Conservation (phyloP, 2,888 invertebrate genomes). For the Amiota minor region DNA sequence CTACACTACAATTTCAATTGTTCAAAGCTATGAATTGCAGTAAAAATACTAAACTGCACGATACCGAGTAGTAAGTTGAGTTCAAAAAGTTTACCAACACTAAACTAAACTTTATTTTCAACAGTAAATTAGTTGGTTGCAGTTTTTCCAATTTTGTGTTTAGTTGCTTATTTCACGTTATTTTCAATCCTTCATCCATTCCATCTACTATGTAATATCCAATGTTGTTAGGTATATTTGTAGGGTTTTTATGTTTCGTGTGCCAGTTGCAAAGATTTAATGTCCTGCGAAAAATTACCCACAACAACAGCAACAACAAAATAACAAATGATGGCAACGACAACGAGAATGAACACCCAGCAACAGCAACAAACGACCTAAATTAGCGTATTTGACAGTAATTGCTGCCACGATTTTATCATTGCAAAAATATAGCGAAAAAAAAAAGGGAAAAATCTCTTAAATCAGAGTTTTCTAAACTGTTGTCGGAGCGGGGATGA, state of each 20-base stretch:
- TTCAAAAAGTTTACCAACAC: neutral
- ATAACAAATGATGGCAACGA: neutral
- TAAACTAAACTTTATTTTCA: neutral
- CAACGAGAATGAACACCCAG: conserved; percentile 1
- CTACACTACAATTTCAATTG: conserved; percentile 3
- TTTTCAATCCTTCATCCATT: neutral
- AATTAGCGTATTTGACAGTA: conserved; percentile 24
- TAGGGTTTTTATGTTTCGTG: conserved; percentile 48
- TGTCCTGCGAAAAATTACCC: conserved; percentile 11
- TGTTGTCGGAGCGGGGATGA: no score
- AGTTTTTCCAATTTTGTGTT: conserved; percentile 12
- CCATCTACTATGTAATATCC: no score
- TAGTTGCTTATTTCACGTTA: neutral
- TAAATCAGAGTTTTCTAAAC: no score
- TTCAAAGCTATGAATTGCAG: neutral
- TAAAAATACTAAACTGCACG: neutral
- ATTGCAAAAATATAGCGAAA: conserved; percentile 21
- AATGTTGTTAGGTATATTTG: neutral
- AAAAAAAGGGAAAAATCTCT: no score
- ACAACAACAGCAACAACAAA: neutral
- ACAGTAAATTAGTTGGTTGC: conserved; percentile 23
- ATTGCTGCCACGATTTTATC: conserved; percentile 39
- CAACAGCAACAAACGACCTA: conserved; percentile 12
- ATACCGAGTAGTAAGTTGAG: neutral
- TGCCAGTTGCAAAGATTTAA: conserved; percentile 37